Conservation (phyloP, 2,113 vertebrate species). For the Actinemys pallida region DNA sequence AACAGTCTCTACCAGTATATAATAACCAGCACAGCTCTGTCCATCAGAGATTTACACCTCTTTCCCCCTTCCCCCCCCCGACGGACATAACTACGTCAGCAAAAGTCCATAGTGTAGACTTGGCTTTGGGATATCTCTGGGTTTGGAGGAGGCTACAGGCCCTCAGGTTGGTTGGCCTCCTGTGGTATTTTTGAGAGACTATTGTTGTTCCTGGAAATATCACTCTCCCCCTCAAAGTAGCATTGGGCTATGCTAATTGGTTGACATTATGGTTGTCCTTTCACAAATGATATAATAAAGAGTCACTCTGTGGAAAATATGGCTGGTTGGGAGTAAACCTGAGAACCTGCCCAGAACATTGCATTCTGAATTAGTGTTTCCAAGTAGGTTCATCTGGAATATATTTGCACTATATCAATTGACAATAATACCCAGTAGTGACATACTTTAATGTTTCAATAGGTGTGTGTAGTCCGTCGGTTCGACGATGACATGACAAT, state of each 20-base stretch:
- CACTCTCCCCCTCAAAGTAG: background rate
- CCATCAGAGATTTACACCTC: background rate
- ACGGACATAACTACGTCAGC: background rate
- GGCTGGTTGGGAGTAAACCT: background rate
- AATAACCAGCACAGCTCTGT: no score
- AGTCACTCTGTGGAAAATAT: background rate
- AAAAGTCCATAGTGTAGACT: background rate
- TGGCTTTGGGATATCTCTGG: background rate
- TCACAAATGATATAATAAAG: background rate
- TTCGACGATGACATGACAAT: no score
- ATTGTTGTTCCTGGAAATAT: background rate
- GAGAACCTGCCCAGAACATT: background rate
- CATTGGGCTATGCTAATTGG: background rate
- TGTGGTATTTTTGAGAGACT: background rate
- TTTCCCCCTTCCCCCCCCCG: no score
- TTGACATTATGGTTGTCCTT: background rate
- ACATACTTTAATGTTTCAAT: background rate
- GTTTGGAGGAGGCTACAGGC: background rate
- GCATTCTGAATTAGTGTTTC: background rate
- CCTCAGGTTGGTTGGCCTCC: accelerated
- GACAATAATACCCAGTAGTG: background rate
- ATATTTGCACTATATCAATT: background rate
- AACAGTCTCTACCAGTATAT: background rate
- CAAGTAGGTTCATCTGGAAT: background rate
- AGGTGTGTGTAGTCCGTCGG: no score